Base-by-base conservation (phyloP, 1,140 invertebrate species). In the Patella vulgata region DNA sequence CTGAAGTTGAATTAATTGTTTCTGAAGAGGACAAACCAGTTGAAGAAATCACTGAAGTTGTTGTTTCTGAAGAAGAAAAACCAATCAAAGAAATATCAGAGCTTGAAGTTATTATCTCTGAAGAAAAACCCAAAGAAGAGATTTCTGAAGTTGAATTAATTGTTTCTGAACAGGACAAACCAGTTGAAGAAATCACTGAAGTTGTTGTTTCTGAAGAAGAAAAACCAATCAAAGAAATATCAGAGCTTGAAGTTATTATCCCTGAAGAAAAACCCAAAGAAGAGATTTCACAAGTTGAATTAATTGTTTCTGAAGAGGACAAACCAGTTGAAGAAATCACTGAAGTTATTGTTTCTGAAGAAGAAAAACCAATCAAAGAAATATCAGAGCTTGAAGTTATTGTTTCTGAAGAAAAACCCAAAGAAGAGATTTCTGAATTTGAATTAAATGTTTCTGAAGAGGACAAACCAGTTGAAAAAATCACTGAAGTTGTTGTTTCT, bases 351-450 rank as follows among this genome's bases (percentile, higher is more conserved):
- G 9, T 8, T 9, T 6, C 12, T 17, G 48, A 51, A 31, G 17
- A 9, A 5, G 17, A 17, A 46, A n/a, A 46, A 25, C 21, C n/a
- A 5, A 17, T 51, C 28, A 31, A 31, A 31, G 28, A 31, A 31
- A n/a, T n/a, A n/a, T n/a, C n/a, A n/a, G n/a, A n/a, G n/a, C n/a
- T n/a, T n/a, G 14, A 25, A n/a, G 33, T 36, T 36, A 36, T 14
- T 8, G 14, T 36, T 36, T 8, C 33, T 36, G 33, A 36, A 36
- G 33, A 46, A 46, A 46, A 5, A 12, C 25, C 43, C 28, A 42
- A n/a, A 30, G 56, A 47, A 33, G 8, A 58, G 44, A 43, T 40
- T 6, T n/a, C n/a, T 39, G 33, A n/a, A n/a, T n/a, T 25, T 40
- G 52, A 25, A 40, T 17, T 36, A 19, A 36, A 54, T 19, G 19